These are phyloP conservation scores for Dissostichus mawsoni DNA, from an alignment of 2,113 vertebrate genomes.

Conservation along the genomic window DNA sequence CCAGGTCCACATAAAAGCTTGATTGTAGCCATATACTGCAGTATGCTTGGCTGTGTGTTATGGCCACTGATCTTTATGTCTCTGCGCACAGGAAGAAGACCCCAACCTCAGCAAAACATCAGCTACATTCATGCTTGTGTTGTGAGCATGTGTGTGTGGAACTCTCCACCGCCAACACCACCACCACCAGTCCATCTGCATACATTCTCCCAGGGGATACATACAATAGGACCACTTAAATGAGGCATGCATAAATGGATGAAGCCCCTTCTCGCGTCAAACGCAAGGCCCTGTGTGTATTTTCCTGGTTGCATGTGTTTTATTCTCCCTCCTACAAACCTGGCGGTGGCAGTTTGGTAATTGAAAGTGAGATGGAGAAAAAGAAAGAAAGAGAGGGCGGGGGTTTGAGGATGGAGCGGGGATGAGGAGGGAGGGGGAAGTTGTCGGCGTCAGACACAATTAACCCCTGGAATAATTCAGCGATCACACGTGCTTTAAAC, in stretches of 20 bases:
- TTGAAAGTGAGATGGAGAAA: slow-evolving; percentile 64
- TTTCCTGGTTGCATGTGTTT: slow-evolving; percentile 64
- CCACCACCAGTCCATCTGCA: slow-evolving; percentile 65
- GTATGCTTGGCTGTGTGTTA: slow-evolving; percentile 77
- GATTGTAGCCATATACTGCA: slow-evolving; percentile 73
- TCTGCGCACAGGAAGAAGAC: slow-evolving; percentile 61
- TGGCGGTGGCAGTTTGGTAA: slow-evolving; percentile 63
- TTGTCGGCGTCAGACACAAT: slow-evolving; percentile 55
- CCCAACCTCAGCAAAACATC: slow-evolving; percentile 71
- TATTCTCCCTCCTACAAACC: slow-evolving; percentile 55
- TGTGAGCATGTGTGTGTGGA: slow-evolving; percentile 14
- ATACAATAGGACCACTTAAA: slow-evolving; percentile 73
- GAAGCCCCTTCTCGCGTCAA: slow-evolving; percentile 45
- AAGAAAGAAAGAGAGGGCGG: slow-evolving; percentile 5
- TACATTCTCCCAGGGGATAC: slow-evolving; percentile 66
- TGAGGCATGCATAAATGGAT: slow-evolving; percentile 78
- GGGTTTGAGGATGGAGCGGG: slow-evolving; percentile 26
- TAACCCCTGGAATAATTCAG: slow-evolving; percentile 65
- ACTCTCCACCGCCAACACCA: slow-evolving; percentile 18
- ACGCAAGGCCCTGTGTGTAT: slow-evolving; percentile 48
- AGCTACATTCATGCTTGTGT: slow-evolving; percentile 36
- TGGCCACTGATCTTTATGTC: slow-evolving; percentile 74
- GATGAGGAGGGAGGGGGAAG: slow-evolving; percentile 43
- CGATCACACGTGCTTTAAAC: slow-evolving; percentile 57
- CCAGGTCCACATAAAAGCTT: slow-evolving; percentile 73